Evolutionary conservation across 2,113 vertebrate species (phyloP).

Genomic region (Strigops habroptila): DNA sequence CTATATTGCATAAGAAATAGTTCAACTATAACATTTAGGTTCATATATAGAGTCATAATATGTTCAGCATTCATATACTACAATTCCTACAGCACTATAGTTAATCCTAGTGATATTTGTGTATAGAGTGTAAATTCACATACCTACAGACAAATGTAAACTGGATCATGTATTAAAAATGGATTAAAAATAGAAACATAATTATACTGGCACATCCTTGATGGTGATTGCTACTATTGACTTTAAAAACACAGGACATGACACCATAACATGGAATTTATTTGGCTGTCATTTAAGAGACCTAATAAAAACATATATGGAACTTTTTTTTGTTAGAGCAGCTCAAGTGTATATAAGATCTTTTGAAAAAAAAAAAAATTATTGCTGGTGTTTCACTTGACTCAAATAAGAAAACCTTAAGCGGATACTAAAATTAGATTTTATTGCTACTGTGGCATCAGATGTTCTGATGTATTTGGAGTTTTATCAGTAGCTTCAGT

Average conservation of each 20-base stretch:
- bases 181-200: conserved; percentile 39
- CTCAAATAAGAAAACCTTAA: neutral
- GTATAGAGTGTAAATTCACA: neutral
- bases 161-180: neutral
- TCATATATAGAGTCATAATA: neutral
- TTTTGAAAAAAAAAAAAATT: neutral
- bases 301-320: neutral
- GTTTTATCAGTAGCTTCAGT: neutral
- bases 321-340: neutral
- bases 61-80: neutral
- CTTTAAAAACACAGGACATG: neutral
- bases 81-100: neutral
- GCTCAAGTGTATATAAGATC: neutral
- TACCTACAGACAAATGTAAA: conserved; percentile 23
- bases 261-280: conserved; percentile 23
- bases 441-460: neutral
- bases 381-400: neutral
- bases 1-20: neutral
- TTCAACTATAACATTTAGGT: neutral
- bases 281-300: neutral
- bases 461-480: neutral
- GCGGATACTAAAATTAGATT: neutral
- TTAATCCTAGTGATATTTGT: neutral
- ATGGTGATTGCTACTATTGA: conserved; percentile 17
- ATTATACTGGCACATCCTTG: conserved; percentile 16